Conservation (phyloP, 2,113 vertebrate genomes). For the Sylvia atricapilla region DNA sequence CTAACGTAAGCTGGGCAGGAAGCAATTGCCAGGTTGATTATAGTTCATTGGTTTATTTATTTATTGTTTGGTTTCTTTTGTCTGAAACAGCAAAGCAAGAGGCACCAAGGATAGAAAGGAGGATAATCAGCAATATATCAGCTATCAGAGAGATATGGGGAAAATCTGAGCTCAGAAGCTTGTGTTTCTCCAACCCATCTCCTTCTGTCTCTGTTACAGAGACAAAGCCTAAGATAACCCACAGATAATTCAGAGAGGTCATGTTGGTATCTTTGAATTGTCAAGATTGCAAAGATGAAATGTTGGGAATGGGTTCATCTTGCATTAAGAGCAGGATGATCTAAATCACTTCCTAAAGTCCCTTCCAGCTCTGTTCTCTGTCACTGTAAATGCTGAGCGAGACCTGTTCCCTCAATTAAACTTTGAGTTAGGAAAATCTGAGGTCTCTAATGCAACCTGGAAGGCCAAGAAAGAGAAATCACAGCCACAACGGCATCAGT, state of each 20-base stretch:
- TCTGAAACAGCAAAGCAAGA: constrained; percentile 30
- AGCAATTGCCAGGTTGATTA: constrained; percentile 38
- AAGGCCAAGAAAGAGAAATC: background rate
- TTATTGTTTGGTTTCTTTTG: background rate
- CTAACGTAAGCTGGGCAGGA: constrained; percentile 47
- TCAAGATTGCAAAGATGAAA: background rate
- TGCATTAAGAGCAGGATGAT: background rate
- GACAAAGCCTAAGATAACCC: background rate
- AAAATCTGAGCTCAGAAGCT: background rate
- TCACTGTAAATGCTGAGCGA: background rate
- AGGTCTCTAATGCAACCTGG: background rate
- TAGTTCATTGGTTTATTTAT: background rate
- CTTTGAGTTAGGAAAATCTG: background rate
- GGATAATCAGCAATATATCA: background rate
- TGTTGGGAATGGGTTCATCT: background rate
- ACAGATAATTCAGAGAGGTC: background rate
- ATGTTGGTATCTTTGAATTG: background rate
- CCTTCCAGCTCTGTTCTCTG: background rate
- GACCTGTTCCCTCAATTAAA: background rate
- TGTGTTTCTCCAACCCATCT: background rate
- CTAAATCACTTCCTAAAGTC: background rate
- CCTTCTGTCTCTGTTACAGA: background rate
- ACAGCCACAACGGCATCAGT: background rate
- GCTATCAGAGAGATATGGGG: background rate
- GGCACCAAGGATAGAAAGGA: constrained; percentile 10